Percentiles rank a stretch among this genome's conserved stretches.
These are phyloP conservation scores for Crypturellus undulatus DNA, from an alignment of 2,113 vertebrate genomes.

Conservation along the genomic window DNA sequence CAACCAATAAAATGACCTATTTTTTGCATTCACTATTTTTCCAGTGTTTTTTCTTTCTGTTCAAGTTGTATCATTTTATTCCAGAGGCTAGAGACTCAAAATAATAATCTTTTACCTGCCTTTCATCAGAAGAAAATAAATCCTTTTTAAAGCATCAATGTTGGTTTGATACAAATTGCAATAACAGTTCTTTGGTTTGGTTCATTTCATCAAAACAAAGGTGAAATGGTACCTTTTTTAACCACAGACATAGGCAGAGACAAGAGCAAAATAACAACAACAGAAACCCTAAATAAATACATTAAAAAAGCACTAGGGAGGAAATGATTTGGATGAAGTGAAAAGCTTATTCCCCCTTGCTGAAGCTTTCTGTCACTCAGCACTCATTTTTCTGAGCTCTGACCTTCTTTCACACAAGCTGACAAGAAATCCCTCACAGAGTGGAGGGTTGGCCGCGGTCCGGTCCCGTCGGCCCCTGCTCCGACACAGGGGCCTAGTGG, in stretches of 20 bases:
- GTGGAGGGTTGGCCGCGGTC: neutral
- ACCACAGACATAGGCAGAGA: no score
- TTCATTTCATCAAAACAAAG: neutral
- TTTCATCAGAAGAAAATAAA: neutral
- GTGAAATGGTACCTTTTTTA: neutral
- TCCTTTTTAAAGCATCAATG: neutral
- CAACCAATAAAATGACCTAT: neutral
- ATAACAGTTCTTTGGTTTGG: neutral
- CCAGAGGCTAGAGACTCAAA: neutral
- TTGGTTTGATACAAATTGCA: neutral
- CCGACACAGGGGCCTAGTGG: neutral
- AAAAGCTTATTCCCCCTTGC: neutral
- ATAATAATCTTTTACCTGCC: neutral
- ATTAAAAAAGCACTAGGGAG: neutral
- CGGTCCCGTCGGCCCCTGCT: neutral
- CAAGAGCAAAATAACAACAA: neutral
- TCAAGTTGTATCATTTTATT: neutral
- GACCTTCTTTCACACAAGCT: neutral
- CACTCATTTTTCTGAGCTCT: neutral
- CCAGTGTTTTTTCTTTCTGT: neutral
- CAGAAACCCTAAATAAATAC: no score
- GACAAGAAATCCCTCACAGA: neutral
- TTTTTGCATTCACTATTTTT: constrained; percentile 19
- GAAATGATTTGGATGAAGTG: fast-evolving
- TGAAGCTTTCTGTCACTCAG: neutral